Evolutionary conservation across 2,113 vertebrate genomes (phyloP), one percentile per base, ranked within the genome.

Genomic region (Talpa occidentalis): DNA sequence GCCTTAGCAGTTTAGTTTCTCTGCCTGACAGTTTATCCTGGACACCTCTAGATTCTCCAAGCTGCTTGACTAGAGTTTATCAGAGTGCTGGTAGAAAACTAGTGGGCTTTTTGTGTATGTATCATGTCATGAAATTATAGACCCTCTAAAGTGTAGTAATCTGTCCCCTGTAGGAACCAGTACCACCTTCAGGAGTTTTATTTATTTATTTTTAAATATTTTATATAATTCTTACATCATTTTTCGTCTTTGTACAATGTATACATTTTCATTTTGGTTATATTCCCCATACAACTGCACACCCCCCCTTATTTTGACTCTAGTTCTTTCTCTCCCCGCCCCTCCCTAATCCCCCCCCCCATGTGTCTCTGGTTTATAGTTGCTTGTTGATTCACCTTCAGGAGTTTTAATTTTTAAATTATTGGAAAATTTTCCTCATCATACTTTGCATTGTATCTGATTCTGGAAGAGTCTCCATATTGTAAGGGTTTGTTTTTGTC

Each of bases 391-490:
- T n/a, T n/a, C n/a, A n/a, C n/a, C n/a, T 52, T 6, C 6, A 70
- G 52, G 37, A 90, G 19, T 37, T 54, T 70, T 66, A 88, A 40
- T 86, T 54, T 35, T 93, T 19, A 91, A 26, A 56, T 79, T 93
- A 26, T 14, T 60, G 42, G 44, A 40, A 44, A 81, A 22, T 85
- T 96, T 94, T 86, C 22, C 82, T 89, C 2, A n/a, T 40, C 17
- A 73, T 90, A 28, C 19, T 40, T 92, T 10, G 37, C 24, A 87
- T 5, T 62, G 21, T 32, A 80, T 16, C 12, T 4, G 64, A 66
- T 37, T 87, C 12, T 74, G n/a, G 69, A 86, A 89, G 47, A 62
- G 7, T 59, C 19, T 74, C 88, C 0, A 19, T 54, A 73, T 28
- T 10, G 35, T 22, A 49, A 78, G 15, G 10, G 6, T 64, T 67